Evolutionary conservation across 2,113 vertebrate species (phyloP), one percentile per base, ranked within the genome.

Genomic region (Polypterus senegalus): DNA sequence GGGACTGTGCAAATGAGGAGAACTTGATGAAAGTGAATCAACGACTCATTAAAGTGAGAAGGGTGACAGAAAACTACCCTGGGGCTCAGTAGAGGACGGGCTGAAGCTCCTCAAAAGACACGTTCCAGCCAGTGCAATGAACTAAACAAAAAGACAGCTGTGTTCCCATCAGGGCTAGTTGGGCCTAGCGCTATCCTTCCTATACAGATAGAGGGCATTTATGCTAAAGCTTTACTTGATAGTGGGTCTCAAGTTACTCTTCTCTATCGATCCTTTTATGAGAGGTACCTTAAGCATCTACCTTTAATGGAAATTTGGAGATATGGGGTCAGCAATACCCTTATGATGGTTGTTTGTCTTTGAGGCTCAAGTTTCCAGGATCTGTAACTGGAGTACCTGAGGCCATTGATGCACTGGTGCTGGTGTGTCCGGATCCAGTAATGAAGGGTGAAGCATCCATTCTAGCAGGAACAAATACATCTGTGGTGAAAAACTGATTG

Each of bases 11-110:
- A 45, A 54, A 46, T n/a, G 4, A 46, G 44, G 57, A 65, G 7
- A 61, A 69, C n/a, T 64, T 69, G 11, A 60, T 62, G 27, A 66
- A 46, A 52, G 61, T 72, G 3, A 71, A 71, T 10, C 53, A 68
- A 4, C 9, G n/a, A 0, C 70, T 70, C 45, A n/a, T 74, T 0
- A 68, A 55, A 63, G 4, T 51, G 6, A 60, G 49, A 48, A 56
- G 58, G 60, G 46, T 47, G 3, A 7, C 47, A 53, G 62, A 65
- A 73, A 71, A 70, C 65, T 63, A 6, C 9, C 44, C 27, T 4
- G 64, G 67, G 57, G 55, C 46, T 10, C 64, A 61, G 65, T 65
- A 60, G 10, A 49, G 70, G 67, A 69, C 51, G 54, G n/a, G 7
- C 70, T 65, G 62, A 51, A 46, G 51, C 46, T 55, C 67, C 9